Conservation (phyloP, 2,113 vertebrate species). For the Lophochroa leadbeateri region DNA sequence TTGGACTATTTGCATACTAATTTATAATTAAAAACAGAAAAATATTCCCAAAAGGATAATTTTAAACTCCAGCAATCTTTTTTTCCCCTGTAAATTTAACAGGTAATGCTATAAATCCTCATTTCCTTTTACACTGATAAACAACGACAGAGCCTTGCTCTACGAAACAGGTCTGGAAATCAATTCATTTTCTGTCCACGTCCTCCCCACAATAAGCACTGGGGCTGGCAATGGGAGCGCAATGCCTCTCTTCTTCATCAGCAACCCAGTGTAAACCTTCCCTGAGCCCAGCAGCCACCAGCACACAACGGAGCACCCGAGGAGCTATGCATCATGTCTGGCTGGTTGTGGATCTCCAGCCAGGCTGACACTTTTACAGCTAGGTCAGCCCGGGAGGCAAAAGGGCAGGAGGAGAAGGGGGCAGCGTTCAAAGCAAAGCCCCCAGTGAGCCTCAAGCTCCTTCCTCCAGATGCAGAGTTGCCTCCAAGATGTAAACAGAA, state of each 20-base stretch:
- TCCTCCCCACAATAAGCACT: not conserved
- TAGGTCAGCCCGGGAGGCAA: not conserved
- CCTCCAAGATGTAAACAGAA: constrained; percentile 7
- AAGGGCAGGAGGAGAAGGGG: not conserved
- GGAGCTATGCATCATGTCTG: not conserved
- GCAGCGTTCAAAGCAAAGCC: not conserved
- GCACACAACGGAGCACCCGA: not conserved
- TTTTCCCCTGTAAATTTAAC: not conserved
- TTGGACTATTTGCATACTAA: constrained; percentile 6
- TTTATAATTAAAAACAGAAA: constrained; percentile 30
- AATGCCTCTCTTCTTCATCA: not conserved
- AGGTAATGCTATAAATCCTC: constrained; percentile 12
- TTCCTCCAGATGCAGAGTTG: constrained; percentile 15
- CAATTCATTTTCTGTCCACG: not conserved
- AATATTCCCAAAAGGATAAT: not conserved
- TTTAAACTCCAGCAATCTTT: not conserved
- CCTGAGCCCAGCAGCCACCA: not conserved
- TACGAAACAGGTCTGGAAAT: not conserved
- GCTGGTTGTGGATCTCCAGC: not conserved
- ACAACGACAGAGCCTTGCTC: not conserved
- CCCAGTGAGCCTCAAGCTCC: not conserved
- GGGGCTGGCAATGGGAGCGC: not conserved
- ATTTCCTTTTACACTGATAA: constrained; percentile 1
- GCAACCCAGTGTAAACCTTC: not conserved
- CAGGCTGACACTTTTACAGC: constrained; percentile 37